Percentiles rank a stretch among this genome's conserved stretches.
Evolutionary conservation across 2,888 invertebrate species (phyloP).

Genomic region (Acronicta psi): DNA sequence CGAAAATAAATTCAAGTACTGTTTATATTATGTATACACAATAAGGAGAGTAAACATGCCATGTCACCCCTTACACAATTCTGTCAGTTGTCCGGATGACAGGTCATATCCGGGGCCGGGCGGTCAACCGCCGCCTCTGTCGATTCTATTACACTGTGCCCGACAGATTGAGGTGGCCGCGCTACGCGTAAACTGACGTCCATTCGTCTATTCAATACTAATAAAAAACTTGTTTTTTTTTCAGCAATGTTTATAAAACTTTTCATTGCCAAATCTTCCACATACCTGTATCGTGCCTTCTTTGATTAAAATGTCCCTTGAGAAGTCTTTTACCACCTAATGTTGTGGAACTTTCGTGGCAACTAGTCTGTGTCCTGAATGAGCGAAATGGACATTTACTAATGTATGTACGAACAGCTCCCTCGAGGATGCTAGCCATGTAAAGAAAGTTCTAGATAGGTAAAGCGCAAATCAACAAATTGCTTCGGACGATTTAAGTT

Average conservation of each 20-base stretch:
- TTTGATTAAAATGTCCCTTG: neutral
- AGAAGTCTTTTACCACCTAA: too few relatives aligned
- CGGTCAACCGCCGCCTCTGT: conserved; percentile 77
- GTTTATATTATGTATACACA: conserved; percentile 67
- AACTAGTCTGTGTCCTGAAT: neutral
- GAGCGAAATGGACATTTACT: neutral
- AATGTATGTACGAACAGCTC: neutral
- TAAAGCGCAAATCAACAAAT: conserved; percentile 3
- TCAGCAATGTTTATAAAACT: too few relatives aligned
- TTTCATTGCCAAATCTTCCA: neutral
- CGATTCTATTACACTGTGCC: conserved; percentile 83
- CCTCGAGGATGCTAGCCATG: neutral
- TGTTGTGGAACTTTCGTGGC: neutral
- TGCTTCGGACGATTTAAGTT: neutral
- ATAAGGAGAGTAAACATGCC: conserved; percentile 74
- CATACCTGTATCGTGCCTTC: neutral
- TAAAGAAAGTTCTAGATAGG: neutral
- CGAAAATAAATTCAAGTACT: conserved; percentile 67
- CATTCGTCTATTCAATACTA: conserved; percentile 59
- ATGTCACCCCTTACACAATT: conserved; percentile 72
- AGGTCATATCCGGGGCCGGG: conserved; percentile 80
- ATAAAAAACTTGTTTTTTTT: neutral
- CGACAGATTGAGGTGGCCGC: conserved; percentile 79
- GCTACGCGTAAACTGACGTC: conserved; percentile 58
- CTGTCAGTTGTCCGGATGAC: conserved; percentile 80